Conservation (phyloP, 2,797 vertebrate species). For the Pipistrellus pipistrellus region DNA sequence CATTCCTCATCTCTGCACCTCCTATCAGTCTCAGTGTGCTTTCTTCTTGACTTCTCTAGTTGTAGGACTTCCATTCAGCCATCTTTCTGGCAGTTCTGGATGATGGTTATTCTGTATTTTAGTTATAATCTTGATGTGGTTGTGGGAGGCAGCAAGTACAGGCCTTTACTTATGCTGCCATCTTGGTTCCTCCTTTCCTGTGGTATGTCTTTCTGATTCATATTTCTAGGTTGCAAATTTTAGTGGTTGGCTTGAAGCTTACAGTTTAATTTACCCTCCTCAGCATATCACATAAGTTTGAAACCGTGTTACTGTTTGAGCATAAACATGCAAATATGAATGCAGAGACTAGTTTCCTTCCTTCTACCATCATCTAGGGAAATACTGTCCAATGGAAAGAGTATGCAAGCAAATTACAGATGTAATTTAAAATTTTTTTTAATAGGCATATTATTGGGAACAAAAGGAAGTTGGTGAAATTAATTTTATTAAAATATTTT, state of each 20-base stretch:
- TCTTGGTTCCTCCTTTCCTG: not conserved
- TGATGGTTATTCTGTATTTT: no score
- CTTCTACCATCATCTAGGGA: no score
- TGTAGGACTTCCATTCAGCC: no score
- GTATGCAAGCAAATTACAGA: not conserved
- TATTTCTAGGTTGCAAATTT: not conserved
- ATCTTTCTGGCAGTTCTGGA: no score
- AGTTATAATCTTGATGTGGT: no score
- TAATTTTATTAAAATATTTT: not conserved
- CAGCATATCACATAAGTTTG: not conserved
- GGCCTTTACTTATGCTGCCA: no score
- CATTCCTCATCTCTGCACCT: no score
- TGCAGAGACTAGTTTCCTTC: not conserved
- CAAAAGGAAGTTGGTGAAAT: not conserved
- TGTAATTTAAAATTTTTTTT: not conserved
- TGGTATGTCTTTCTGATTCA: not conserved
- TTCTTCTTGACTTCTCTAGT: no score
- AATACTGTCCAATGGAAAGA: not conserved
- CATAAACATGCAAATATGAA: not conserved
- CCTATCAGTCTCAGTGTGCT: no score
- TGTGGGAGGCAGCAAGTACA: no score
- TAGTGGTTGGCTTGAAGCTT: not conserved
- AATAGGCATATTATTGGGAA: not conserved
- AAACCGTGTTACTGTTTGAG: not conserved
- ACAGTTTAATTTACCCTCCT: not conserved